Evolutionary conservation across 1,140 invertebrate species (phyloP).

Genomic region (Hesperophylax magnus): DNA sequence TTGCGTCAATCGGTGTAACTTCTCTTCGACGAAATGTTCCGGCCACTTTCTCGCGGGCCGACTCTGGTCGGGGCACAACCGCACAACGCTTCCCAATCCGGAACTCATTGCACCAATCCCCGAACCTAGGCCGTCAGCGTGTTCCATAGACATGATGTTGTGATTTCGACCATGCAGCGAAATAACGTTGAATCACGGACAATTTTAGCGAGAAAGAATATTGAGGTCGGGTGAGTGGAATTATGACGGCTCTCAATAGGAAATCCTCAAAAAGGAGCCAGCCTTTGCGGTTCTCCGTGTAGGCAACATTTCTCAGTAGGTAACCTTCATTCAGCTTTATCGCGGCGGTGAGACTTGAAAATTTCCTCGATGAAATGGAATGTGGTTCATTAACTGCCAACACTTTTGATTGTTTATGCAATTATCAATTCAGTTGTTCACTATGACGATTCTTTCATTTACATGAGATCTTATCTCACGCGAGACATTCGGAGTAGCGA

Average conservation of each 20-base stretch:
- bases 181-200: conserved; percentile 14
- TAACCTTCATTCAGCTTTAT: not conserved
- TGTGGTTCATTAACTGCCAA: not conserved
- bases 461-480: too few relatives aligned
- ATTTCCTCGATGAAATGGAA: not conserved
- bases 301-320: not conserved
- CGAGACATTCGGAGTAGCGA: too few relatives aligned
- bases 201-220: conserved; percentile 3
- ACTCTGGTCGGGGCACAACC: not conserved
- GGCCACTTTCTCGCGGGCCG: conserved; percentile 32
- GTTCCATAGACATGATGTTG: not conserved
- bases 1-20: conserved; percentile 30
- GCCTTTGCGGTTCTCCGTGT: conserved; percentile 25
- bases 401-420: too few relatives aligned
- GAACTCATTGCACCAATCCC: not conserved
- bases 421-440: too few relatives aligned
- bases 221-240: conserved; percentile 30
- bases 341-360: not conserved
- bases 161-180: not conserved
- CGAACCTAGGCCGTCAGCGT: not conserved
- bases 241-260: not conserved
- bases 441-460: too few relatives aligned
- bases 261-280: conserved; percentile 8
- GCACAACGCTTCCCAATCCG: not conserved
- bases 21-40: conserved; percentile 23